Evolutionary conservation across 2,113 vertebrate species (phyloP), one percentile per base, ranked within the genome.

Genomic region (Scartelaos histophorus): DNA sequence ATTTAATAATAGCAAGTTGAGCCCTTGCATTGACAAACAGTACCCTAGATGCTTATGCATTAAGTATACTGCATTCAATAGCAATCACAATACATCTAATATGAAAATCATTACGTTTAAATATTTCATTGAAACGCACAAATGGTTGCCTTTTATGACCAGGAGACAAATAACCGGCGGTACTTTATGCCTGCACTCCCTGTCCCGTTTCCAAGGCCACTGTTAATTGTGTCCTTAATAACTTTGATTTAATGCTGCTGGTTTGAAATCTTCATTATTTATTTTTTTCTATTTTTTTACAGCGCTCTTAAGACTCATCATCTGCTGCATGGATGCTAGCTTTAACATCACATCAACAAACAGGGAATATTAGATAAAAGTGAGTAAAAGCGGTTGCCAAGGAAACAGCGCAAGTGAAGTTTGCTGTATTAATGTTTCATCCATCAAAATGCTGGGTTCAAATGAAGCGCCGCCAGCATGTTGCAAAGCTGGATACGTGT

Each of bases 351-450:
- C 68, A 72, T 86, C 54, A 70, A 83, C 79, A 87, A 84, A 87
- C 78, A 76, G 82, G 71, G 81, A 81, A 68, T 75, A 84, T 88
- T 80, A 82, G 76, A 88, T 87, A 78, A 85, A 88, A 89, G 71
- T 71, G 75, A 86, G 79, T 78, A 78, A 81, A 87, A 80, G 22
- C 13, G 76, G 92, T 93, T 93, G 90, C 92, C 90, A 93, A 60
- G 90, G 93, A 92, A 93, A 94, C 93, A 84, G 85, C 58, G 78
- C 78, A 67, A 4, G 82, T 78, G 65, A 82, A 90, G 85, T 82
- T 58, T 15, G 22, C 81, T 74, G 69, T 73, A 74, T 76, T 85
- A 88, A 90, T 84, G 80, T 88, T 81, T 87, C 78, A 88, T 89
- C 85, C 78, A 90, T 92, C 82, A 90, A 90, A 89, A 87, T 72